Percentiles rank a stretch among this genome's conserved stretches.
phyloP scores from a whole-genome alignment of 2,888 invertebrate species.

The Drosophila recens region DNA sequence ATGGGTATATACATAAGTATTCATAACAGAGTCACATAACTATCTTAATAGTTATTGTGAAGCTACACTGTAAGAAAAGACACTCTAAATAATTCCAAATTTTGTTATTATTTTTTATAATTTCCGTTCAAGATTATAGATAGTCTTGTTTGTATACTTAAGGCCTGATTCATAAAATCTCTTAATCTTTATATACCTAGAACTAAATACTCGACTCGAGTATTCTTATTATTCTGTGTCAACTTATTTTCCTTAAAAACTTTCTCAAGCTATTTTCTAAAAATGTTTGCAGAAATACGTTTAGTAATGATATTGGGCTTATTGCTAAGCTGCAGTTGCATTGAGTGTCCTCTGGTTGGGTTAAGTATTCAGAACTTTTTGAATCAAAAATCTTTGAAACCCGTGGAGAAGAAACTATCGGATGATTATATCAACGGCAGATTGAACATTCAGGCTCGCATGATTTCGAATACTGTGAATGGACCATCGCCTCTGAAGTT shows the following conservation, averaged over 20 bases:
- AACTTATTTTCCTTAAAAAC: background rate
- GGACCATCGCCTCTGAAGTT: conserved; percentile 2
- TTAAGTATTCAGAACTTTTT: conserved; percentile 1
- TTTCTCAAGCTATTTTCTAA: background rate
- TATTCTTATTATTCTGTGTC: background rate
- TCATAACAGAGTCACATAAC: conserved; percentile 2
- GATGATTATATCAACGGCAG: conserved; percentile 17
- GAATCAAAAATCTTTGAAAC: background rate
- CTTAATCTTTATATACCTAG: too few species aligned
- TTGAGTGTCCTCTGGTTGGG: background rate
- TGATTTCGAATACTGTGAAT: conserved; percentile 10
- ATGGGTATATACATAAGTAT: conserved; percentile 6
- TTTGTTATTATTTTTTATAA: too few species aligned
- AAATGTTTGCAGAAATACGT: background rate
- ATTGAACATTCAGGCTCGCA: conserved; percentile 14
- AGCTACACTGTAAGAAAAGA: conserved; percentile 1
- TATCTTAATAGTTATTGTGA: background rate
- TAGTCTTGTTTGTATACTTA: too few species aligned
- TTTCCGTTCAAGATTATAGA: too few species aligned
- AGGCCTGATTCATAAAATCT: too few species aligned
- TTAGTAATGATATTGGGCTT: background rate
- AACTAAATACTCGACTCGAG: background rate
- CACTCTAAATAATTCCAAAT: background rate
- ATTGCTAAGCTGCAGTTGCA: background rate
- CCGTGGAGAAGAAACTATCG: conserved; percentile 5